These are phyloP conservation scores for Narcine bancroftii DNA, from an alignment of 2,113 vertebrate species.

Conservation along the genomic window DNA sequence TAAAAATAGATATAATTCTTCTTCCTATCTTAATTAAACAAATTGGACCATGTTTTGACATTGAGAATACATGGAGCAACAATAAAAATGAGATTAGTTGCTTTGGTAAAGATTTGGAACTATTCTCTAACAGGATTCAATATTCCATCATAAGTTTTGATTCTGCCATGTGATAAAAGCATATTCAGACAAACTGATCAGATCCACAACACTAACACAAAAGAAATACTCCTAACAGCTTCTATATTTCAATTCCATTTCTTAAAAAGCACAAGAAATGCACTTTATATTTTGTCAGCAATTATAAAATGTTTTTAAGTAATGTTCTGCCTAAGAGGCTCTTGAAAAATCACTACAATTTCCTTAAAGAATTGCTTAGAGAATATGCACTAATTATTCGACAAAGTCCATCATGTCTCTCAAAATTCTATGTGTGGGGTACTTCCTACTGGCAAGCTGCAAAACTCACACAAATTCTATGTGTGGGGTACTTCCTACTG, in stretches of 20 bases:
- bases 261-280: not conserved
- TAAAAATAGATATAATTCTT: not conserved
- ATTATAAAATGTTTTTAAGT: not conserved
- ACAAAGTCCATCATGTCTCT: not conserved
- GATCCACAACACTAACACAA: not conserved
- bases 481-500: not conserved
- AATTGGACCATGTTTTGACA: not conserved
- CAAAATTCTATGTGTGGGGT: not conserved
- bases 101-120: not conserved
- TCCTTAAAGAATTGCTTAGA: not conserved
- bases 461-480: not conserved
- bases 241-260: not conserved
- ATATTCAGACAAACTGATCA: not conserved
- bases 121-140: not conserved
- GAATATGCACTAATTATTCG: not conserved
- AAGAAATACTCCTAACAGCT: slow-evolving; percentile 10
- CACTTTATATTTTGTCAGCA: not conserved
- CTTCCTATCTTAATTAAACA: not conserved
- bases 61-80: not conserved
- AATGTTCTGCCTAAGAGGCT: not conserved
- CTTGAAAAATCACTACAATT: not conserved
- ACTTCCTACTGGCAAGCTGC: not conserved
- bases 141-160: not conserved
- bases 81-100: not conserved
- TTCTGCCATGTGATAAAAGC: not conserved